Evolutionary conservation across 2,888 invertebrate genomes (phyloP).

Genomic region (Meta bourneti): DNA sequence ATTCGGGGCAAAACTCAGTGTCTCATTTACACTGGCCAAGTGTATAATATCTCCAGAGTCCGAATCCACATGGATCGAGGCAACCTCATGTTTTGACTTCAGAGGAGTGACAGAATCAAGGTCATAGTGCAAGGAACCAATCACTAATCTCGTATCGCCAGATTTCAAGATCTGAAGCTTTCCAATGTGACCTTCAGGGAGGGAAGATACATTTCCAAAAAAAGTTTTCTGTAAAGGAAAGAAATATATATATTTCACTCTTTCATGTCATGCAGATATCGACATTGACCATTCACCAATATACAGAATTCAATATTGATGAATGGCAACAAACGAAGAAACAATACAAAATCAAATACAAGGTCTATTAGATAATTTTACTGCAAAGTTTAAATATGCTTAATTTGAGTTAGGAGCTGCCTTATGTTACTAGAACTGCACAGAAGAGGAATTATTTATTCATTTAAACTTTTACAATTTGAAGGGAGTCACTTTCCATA

Average conservation of each 20-base stretch:
- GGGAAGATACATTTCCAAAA: constrained; percentile 59
- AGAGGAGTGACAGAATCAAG: constrained; percentile 77
- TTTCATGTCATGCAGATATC: too few relatives aligned
- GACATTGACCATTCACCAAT: too few relatives aligned
- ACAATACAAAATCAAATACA: too few relatives aligned
- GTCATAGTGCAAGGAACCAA: constrained; percentile 82
- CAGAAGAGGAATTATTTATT: too few relatives aligned
- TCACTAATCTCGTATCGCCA: constrained; percentile 82
- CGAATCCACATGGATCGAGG: constrained; percentile 82
- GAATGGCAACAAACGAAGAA: too few relatives aligned
- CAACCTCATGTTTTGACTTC: constrained; percentile 82
- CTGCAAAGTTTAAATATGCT: too few relatives aligned
- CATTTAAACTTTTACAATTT: not conserved
- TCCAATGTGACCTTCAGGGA: constrained; percentile 82
- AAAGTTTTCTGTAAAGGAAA: not conserved
- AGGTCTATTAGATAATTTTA: too few relatives aligned
- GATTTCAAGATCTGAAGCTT: constrained; percentile 83
- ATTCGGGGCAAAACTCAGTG: constrained; percentile 83
- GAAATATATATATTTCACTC: too few relatives aligned
- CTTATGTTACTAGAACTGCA: too few relatives aligned
- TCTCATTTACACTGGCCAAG: constrained; percentile 82
- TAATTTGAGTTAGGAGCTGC: too few relatives aligned
- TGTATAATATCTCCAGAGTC: constrained; percentile 82
- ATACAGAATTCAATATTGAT: too few relatives aligned
- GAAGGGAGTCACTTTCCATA: not conserved